phyloP scores from a whole-genome alignment of 2,888 invertebrate species.

The Trachelus stipa region DNA sequence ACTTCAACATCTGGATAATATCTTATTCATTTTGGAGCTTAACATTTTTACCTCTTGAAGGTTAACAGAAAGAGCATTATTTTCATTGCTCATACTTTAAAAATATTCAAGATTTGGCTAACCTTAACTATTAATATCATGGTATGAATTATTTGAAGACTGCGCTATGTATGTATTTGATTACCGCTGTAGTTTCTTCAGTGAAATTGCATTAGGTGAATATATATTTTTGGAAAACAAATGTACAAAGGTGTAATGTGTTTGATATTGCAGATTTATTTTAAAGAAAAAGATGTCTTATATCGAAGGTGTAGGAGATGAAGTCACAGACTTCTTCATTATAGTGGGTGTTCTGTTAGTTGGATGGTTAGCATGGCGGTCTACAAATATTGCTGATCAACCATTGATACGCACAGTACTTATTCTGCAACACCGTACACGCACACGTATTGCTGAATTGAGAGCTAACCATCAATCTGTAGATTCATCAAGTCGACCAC shows the following conservation, averaged over 20 bases:
- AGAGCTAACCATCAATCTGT: slow-evolving; percentile 47
- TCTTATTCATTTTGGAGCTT: background rate
- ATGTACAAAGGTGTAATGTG: background rate
- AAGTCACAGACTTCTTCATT: slow-evolving; percentile 81
- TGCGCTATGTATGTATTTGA: background rate
- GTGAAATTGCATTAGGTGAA: background rate
- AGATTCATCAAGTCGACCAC: slow-evolving; percentile 30
- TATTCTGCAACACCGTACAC: slow-evolving; percentile 71
- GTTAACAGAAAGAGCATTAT: background rate
- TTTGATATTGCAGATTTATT: background rate
- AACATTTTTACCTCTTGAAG: background rate
- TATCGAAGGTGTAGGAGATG: slow-evolving; percentile 87
- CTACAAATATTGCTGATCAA: slow-evolving; percentile 79
- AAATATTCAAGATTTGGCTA: background rate
- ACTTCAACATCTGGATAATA: background rate
- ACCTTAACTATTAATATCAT: background rate
- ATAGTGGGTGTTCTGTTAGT: slow-evolving; percentile 71
- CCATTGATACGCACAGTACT: slow-evolving; percentile 78
- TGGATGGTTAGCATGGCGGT: slow-evolving; percentile 80
- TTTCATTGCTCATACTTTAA: background rate
- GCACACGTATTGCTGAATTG: slow-evolving; percentile 63
- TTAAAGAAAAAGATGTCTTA: slow-evolving; percentile 74
- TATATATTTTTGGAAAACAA: background rate
- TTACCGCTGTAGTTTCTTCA: background rate
- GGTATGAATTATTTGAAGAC: background rate